phyloP scores from a whole-genome alignment of 2,113 vertebrate genomes.

The Pleuronectes platessa region DNA sequence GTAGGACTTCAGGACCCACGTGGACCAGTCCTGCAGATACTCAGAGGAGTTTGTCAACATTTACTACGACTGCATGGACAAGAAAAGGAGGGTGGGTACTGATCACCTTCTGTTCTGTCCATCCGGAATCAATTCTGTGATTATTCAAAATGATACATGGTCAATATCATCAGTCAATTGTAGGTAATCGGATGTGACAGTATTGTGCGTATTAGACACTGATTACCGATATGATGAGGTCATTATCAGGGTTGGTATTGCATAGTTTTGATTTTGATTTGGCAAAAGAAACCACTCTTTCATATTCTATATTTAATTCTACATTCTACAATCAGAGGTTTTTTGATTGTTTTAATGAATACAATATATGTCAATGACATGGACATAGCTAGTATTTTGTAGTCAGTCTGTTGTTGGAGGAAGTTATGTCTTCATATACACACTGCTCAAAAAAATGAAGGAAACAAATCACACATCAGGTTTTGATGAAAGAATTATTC shows the following conservation, averaged over 20 bases:
- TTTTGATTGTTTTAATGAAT: too few species aligned
- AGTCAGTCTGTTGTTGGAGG: too few species aligned
- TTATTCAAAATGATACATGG: too few species aligned
- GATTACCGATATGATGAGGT: background rate
- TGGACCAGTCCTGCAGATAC: slow-evolving; percentile 95
- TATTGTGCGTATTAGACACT: too few species aligned
- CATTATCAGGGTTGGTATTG: background rate
- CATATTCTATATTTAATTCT: background rate
- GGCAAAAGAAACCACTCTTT: background rate
- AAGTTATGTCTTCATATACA: too few species aligned
- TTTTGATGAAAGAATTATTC: too few species aligned
- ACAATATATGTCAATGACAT: too few species aligned
- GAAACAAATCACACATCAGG: too few species aligned
- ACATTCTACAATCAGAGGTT: background rate
- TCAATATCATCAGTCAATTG: too few species aligned
- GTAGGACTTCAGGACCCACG: slow-evolving; percentile 93
- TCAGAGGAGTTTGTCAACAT: slow-evolving; percentile 97
- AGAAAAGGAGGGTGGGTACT: slow-evolving; percentile 89
- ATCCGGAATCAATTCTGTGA: background rate
- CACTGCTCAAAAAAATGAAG: too few species aligned
- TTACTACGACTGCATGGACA: slow-evolving; percentile 98
- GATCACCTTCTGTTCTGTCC: background rate
- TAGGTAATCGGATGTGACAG: too few species aligned
- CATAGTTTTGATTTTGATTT: background rate
- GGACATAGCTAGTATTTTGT: too few species aligned